These are phyloP conservation scores for Etia nguti DNA, from an alignment of 2,113 vertebrate species.

Conservation along the genomic window DNA sequence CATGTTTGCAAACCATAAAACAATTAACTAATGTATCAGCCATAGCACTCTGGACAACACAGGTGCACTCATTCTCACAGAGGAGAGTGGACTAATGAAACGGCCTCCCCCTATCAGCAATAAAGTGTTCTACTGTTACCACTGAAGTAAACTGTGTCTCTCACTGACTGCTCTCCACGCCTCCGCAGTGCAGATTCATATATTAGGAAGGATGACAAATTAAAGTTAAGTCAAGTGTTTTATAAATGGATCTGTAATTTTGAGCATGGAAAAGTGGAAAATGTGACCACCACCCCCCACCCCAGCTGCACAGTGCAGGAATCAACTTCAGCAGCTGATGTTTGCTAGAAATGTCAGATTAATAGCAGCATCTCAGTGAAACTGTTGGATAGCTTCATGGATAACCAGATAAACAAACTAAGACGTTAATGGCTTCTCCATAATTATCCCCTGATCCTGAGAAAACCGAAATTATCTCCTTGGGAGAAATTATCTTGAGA, in stretches of 20 bases:
- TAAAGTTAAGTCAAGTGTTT: neutral
- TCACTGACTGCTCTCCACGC: neutral
- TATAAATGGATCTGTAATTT: neutral
- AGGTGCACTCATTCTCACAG: neutral
- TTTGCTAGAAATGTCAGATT: neutral
- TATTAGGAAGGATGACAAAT: neutral
- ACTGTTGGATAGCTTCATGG: neutral
- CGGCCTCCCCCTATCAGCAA: neutral
- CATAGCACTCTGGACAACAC: neutral
- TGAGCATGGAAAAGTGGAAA: neutral
- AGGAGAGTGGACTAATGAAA: neutral
- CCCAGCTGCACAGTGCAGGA: neutral
- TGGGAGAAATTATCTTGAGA: neutral
- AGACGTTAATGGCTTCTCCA: neutral
- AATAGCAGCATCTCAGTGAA: neutral
- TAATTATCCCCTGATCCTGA: neutral
- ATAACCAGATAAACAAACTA: neutral
- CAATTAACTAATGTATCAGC: neutral
- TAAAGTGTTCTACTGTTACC: neutral
- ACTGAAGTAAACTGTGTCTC: neutral
- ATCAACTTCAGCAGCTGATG: neutral
- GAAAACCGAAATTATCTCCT: neutral
- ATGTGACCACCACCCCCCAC: neutral
- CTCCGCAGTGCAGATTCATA: neutral
- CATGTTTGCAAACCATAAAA: neutral